phyloP scores from a whole-genome alignment of 1,140 invertebrate species.

The Microvelia longipes region DNA sequence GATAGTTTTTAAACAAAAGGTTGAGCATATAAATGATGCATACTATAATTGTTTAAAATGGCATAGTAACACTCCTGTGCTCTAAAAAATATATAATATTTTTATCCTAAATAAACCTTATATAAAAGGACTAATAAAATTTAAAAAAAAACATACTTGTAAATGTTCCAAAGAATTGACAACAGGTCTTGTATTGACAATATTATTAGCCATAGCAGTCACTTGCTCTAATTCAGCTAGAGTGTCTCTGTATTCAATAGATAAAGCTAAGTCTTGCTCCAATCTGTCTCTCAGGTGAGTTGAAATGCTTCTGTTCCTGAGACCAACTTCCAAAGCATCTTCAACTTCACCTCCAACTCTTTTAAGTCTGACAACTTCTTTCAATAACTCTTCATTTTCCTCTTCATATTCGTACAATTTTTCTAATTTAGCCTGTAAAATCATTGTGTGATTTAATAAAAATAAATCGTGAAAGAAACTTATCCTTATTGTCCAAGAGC shows the following conservation, averaged over 20 bases:
- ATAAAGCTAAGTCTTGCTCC: slow-evolving; percentile 50
- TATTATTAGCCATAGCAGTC: slow-evolving; percentile 58
- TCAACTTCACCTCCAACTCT: background rate
- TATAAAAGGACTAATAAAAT: too few species aligned
- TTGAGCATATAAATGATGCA: too few species aligned
- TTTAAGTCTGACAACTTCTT: slow-evolving; percentile 15
- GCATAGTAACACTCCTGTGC: too few species aligned
- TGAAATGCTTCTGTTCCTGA: background rate
- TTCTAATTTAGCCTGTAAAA: slow-evolving; percentile 15
- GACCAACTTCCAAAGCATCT: background rate
- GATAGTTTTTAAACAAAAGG: too few species aligned
- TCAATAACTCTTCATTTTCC: slow-evolving; percentile 9
- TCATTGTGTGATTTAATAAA: slow-evolving; percentile 1
- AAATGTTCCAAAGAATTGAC: slow-evolving; percentile 57
- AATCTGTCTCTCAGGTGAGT: slow-evolving; percentile 49
- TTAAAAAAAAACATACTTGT: slow-evolving; percentile 35
- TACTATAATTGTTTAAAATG: too few species aligned
- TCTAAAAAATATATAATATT: too few species aligned
- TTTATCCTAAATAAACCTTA: too few species aligned
- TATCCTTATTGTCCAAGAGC: too few species aligned
- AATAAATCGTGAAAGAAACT: too few species aligned
- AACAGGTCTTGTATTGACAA: slow-evolving; percentile 55
- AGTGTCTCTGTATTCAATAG: slow-evolving; percentile 73
- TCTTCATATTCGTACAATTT: slow-evolving; percentile 20
- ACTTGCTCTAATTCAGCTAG: slow-evolving; percentile 70